Base-by-base conservation (phyloP, 2,113 vertebrate genomes). In the Mormyrus lacerda region DNA sequence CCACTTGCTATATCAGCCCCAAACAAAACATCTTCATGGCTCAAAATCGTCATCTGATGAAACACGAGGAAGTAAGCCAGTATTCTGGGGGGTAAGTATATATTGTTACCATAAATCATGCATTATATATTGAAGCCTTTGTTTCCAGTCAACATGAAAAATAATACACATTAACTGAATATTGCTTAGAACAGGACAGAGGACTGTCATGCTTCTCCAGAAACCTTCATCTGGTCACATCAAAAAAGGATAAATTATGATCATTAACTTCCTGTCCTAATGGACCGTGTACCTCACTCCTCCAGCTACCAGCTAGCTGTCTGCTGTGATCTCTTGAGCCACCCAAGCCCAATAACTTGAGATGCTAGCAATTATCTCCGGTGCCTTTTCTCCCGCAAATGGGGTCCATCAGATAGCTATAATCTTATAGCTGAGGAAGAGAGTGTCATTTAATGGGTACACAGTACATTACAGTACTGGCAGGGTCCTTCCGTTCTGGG, bases 81-180 rank as follows among this genome's bases (percentile, higher is more conserved):
- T 55, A 87, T 87, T 35, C 48, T 55, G 47, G 15, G 15, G 85
- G 50, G 31, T 27, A 53, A 53, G 8, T 47, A 84, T 84, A 48
- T 53, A 53, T 53, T 87, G 85, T 87, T 87, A 87, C 27, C 50
- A 87, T 87, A 87, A 85, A 85, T 85, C 85, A 87, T 87, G 50
- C 50, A 87, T 35, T 87, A 87, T 53, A 19, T 55, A 87, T 87
- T 45, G 44, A 79, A 42, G 73, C 73, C 42, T 76, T 79, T 69
- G 31, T 79, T 35, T 79, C 73, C 73, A 79, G 73, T 79, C 73
- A 42, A 79, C 35, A 42, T 79, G 73, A 79, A 42, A 79, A 79
- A 79, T 79, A 79, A 79, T 42, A 42, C 13, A 79, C 39, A 79
- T 42, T 79, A 79, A 79, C 82, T 27, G 50, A 87, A 39, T 87